Evolutionary conservation across 2,113 vertebrate genomes (phyloP).

Genomic region (Oryzias javanicus): DNA sequence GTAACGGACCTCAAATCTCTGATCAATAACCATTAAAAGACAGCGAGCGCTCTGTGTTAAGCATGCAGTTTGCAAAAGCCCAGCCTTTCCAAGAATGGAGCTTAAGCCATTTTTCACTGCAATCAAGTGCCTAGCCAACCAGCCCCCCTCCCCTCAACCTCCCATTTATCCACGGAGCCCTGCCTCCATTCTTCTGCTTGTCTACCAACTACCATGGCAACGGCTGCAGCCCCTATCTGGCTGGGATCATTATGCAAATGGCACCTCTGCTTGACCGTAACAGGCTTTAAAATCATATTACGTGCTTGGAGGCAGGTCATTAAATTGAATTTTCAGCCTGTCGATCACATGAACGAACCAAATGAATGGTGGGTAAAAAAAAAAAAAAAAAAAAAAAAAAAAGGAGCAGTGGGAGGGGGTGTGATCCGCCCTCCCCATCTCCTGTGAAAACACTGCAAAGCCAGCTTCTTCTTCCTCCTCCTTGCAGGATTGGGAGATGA

Average conservation of each 20-base stretch:
- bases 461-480: conserved; percentile 42
- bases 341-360: conserved; percentile 74
- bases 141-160: conserved; percentile 32
- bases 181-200: conserved; percentile 78
- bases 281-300: conserved; percentile 84
- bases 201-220: conserved; percentile 84
- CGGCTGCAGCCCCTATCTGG: conserved; percentile 78
- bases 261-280: conserved; percentile 81
- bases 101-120: conserved; percentile 37
- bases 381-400: conserved; percentile 19
- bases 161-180: conserved; percentile 57
- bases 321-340: conserved; percentile 83
- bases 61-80: conserved; percentile 6
- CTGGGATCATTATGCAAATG: conserved; percentile 87
- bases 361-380: conserved; percentile 70
- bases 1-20: conserved; percentile 36
- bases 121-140: conserved; percentile 42
- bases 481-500: conserved; percentile 56
- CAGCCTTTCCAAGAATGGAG: conserved; percentile 29
- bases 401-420: conserved; percentile 37
- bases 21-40: conserved; percentile 58
- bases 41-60: conserved; percentile 10
- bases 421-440: conserved; percentile 15
- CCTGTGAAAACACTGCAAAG: conserved; percentile 57
- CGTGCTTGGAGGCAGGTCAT: conserved; percentile 79